Evolutionary conservation across 2,797 vertebrate species (phyloP), one percentile per base, ranked within the genome.

Genomic region (Garrulus glandarius): DNA sequence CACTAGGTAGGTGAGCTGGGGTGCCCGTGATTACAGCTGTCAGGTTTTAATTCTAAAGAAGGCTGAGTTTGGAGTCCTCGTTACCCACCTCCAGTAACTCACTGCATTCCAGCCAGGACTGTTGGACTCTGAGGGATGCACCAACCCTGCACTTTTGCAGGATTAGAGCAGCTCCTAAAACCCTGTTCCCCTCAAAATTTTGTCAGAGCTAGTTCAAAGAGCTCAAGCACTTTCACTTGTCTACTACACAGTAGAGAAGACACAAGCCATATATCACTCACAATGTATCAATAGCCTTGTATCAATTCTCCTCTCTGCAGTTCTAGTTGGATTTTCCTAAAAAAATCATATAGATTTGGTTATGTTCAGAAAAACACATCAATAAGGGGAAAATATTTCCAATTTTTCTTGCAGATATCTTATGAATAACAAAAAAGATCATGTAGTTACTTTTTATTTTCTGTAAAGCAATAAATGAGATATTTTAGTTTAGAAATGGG

Each of bases 381-480:
- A 84, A 9, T 20, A 88, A 77, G 15, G 39, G 19, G 24, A 90
- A 78, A 83, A 34, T 27, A 44, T 72, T 77, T 82, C 34, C 6
- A 47, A 10, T 56, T 86, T 88, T 85, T 86, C 67, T 69, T 74
- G 32, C 18, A 92, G 47, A 57, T 88, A 23, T 56, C 17, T 91
- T 68, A 84, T 21, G 30, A 87, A 50, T 56, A 75, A 57, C 41
- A 68, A 84, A 90, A 94, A 44, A n/a, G 13, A 77, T 64, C 8
- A 69, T 67, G 91, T 74, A 61, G 21, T 39, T 90, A 56, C 6
- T 16, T 89, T 89, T 65, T 63, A 43, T 72, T 84, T 84, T 89
- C 71, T 88, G 15, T 81, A 72, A 69, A 84, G 24, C 1, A 0
- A 89, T 64, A 91, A 84, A 82, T 69, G 13, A 82, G 19, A 8